Percentiles rank a stretch among this genome's conserved stretches.
These are phyloP conservation scores for Leucoma salicis DNA, from an alignment of 2,888 invertebrate genomes.

Conservation along the genomic window DNA sequence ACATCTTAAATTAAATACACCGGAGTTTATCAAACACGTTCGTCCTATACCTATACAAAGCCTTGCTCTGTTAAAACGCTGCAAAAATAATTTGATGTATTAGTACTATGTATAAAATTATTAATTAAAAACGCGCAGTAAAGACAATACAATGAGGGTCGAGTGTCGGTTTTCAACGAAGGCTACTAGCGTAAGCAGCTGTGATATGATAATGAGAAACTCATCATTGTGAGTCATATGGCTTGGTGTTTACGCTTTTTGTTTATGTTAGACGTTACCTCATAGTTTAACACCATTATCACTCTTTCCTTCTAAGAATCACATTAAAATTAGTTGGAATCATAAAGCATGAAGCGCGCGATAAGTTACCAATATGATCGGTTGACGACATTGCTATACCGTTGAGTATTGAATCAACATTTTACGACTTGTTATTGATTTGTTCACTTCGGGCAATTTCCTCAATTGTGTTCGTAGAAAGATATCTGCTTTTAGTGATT, in stretches of 20 bases:
- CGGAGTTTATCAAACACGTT: slow-evolving; percentile 58
- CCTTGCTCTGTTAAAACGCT: slow-evolving; percentile 52
- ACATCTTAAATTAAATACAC: slow-evolving; percentile 52
- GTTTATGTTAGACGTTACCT: slow-evolving; percentile 64
- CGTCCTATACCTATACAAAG: slow-evolving; percentile 44
- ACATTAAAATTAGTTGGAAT: slow-evolving; percentile 49
- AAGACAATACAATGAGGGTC: slow-evolving; percentile 57
- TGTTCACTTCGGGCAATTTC: slow-evolving; percentile 28
- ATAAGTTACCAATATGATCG: slow-evolving; percentile 44
- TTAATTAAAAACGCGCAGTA: slow-evolving; percentile 40
- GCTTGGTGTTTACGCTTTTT: slow-evolving; percentile 73
- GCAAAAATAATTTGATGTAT: slow-evolving; percentile 39
- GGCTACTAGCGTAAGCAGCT: slow-evolving; percentile 53
- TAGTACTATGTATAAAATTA: slow-evolving; percentile 15
- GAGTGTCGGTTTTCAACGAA: slow-evolving; percentile 71
- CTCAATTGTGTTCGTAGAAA: slow-evolving; percentile 24
- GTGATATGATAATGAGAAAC: slow-evolving; percentile 78
- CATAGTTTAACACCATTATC: slow-evolving; percentile 42
- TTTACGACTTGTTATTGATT: slow-evolving; percentile 33
- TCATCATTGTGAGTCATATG: slow-evolving; percentile 79
- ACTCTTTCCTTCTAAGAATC: slow-evolving; percentile 52
- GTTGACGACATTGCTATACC: slow-evolving; percentile 31
- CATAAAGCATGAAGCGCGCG: slow-evolving; percentile 56
- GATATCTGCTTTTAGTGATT: slow-evolving; percentile 6
- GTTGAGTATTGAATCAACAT: slow-evolving; percentile 26